phyloP scores from a whole-genome alignment of 92 coral and sea anemone genomes.

The Umimayanthus chanpuru region DNA sequence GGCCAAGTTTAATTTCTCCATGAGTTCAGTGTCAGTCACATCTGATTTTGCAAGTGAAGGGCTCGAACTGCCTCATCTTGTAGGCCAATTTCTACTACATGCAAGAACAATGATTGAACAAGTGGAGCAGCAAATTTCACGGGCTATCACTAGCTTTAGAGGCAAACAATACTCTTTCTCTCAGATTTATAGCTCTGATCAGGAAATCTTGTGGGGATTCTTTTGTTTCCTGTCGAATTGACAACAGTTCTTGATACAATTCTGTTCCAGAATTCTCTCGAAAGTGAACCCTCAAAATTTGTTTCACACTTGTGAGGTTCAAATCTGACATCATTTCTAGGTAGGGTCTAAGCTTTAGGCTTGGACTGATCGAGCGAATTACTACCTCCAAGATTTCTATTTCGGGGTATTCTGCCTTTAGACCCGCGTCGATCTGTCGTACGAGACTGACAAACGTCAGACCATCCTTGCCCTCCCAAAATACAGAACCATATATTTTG shows the following conservation, averaged over 20 bases:
- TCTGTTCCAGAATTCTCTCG: constrained; percentile 19
- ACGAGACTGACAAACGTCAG: not conserved
- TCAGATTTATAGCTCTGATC: constrained; percentile 55
- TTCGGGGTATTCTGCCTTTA: constrained; percentile 52
- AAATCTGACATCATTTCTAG: constrained; percentile 60
- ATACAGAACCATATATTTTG: not conserved
- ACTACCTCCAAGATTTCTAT: constrained; percentile 62
- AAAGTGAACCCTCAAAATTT: constrained; percentile 24
- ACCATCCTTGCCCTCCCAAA: not conserved
- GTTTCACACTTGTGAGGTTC: constrained; percentile 49
- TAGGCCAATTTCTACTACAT: constrained; percentile 61
- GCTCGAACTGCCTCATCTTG: constrained; percentile 54
- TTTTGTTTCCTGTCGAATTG: constrained; percentile 47
- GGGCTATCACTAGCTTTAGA: constrained; percentile 55
- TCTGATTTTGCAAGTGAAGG: constrained; percentile 45
- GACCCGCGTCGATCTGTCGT: constrained; percentile 55
- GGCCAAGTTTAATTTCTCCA: constrained; percentile 49
- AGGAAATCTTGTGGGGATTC: constrained; percentile 68
- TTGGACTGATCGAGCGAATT: constrained; percentile 57
- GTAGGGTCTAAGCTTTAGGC: constrained; percentile 57
- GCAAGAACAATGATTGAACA: constrained; percentile 59
- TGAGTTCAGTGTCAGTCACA: constrained; percentile 54
- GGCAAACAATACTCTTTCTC: constrained; percentile 56
- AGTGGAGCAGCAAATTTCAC: constrained; percentile 51
- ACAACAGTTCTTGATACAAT: constrained; percentile 71